These are phyloP conservation scores for Sminthopsis crassicaudata DNA, from an alignment of 2,113 vertebrate genomes.

Conservation along the genomic window DNA sequence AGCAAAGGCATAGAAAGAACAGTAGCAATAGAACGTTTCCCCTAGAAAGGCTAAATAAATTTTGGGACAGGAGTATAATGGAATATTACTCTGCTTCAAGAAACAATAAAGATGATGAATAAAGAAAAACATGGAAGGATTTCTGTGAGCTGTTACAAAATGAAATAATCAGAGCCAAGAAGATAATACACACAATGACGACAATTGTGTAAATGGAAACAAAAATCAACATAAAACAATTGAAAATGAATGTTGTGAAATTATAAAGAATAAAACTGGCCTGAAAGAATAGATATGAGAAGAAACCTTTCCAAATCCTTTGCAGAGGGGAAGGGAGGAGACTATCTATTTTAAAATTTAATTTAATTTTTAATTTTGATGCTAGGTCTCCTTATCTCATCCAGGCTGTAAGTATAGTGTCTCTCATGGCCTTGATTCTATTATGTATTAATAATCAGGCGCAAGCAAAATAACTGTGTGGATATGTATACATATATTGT, in stretches of 20 bases:
- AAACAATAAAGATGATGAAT: not conserved
- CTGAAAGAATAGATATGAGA: not conserved
- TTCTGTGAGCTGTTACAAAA: not conserved
- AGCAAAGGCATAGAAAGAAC: not conserved
- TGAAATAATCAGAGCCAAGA: not conserved
- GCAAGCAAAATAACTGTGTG: not conserved
- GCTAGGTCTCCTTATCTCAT: not conserved
- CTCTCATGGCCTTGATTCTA: not conserved
- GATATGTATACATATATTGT: too few relatives aligned
- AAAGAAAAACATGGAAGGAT: not conserved
- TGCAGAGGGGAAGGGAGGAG: not conserved
- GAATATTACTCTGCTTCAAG: not conserved
- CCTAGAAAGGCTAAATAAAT: not conserved
- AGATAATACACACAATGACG: not conserved
- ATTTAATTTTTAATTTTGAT: not conserved
- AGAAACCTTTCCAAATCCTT: not conserved
- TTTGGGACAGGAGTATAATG: not conserved
- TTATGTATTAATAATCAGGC: not conserved
- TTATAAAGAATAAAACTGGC: not conserved
- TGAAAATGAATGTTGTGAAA: not conserved
- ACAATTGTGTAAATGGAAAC: not conserved
- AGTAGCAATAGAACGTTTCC: not conserved
- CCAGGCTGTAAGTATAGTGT: not conserved
- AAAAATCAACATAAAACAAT: not conserved
- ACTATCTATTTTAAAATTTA: not conserved